Base-by-base conservation (phyloP, 2,888 invertebrate species). In the Drosophila borealis region DNA sequence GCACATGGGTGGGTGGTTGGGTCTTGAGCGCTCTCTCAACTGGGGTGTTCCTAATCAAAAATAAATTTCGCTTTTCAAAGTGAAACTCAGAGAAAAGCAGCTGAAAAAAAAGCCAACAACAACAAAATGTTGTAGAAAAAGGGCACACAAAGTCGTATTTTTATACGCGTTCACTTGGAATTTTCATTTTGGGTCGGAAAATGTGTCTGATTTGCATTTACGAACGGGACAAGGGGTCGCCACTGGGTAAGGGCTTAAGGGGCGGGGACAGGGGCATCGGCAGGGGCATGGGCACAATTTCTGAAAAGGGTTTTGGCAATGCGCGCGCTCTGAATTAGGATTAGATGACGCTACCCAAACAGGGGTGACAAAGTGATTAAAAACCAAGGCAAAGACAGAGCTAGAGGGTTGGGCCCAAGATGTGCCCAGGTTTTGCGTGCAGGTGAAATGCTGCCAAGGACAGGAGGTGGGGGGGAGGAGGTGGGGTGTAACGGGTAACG, bases 301-400 rank as follows among this genome's bases (percentile, higher is more conserved):
- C 62, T 77, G 78, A 85, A 88, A 85, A 85, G 85, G 85, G 88
- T 82, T 89, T 88, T 74, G 64, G 69, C 53, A 65, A 25, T 49
- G n/a, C 36, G 53, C 62, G 72, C 77, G 63, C 63, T 73, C 41
- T 21, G 78, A 76, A 73, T 81, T 80, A 78, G 78, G 81, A 79
- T 79, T 78, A 79, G 73, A 76, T 56, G 59, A 60, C 53, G 70
- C 51, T 60, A 34, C 63, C 64, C 71, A 65, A 72, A 48, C 54
- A 59, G 83, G 83, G 83, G 89, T 84, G 89, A 87, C 83, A 84
- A 81, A 89, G 83, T 84, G 89, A 84, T 84, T 89, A 84, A 89
- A 83, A 84, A 87, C 69, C 74, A 80, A 81, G 78, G 78, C 56
- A 68, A 87, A 44, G 21, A 21, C 10, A 19, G 17, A 69, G 6